Evolutionary conservation across 64 coral and sea anemone genomes (phyloP), one percentile per base, ranked within the genome.

Genomic region (Platygyra sinensis): DNA sequence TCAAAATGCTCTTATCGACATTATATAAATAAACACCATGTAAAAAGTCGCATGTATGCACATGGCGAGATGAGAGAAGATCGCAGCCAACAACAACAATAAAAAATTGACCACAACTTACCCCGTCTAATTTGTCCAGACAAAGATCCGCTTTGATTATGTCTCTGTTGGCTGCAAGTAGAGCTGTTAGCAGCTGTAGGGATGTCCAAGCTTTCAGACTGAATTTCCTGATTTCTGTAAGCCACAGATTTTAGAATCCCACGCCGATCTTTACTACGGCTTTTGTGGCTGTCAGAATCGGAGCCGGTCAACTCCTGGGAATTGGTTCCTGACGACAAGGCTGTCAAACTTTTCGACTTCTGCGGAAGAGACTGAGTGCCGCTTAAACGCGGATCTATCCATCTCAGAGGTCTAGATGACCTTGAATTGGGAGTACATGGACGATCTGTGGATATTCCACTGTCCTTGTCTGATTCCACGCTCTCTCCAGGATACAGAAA

Each of bases 401-500:
- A 89, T 14, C 62, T 55, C 69, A 46, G 46, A 51, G 82, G 71
- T 87, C 62, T 62, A 72, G 52, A 62, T 73, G 51, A 51, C 28
- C 55, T 77, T 42, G 86, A 74, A 64, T 72, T 51, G 15, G 95
- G 95, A 57, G 90, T 80, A 60, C 89, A 93, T 5, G 94, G 87
- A 57, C 87, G 89, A 75, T 96, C 95, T 19, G 95, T 88, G 1
- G 95, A 96, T 72, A 96, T 96, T 72, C 95, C 95, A 82, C 95
- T 96, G 72, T 96, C 95, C 86, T 96, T 96, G 78, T 96, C 95
- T 19, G 95, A 96, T 86, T 96, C 95, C 32, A 96, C 52, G 82
- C 95, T 96, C 46, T 96, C 95, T 3, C 95, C 91, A 5, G 95
- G 91, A 72, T 91, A 96, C 19, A 96, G 88, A 83, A 96, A 96